A percentile compares a stretch with the other conserved stretches of the same genome.
Evolutionary conservation across 2,888 invertebrate genomes (phyloP).

Genomic region (Automeris io): DNA sequence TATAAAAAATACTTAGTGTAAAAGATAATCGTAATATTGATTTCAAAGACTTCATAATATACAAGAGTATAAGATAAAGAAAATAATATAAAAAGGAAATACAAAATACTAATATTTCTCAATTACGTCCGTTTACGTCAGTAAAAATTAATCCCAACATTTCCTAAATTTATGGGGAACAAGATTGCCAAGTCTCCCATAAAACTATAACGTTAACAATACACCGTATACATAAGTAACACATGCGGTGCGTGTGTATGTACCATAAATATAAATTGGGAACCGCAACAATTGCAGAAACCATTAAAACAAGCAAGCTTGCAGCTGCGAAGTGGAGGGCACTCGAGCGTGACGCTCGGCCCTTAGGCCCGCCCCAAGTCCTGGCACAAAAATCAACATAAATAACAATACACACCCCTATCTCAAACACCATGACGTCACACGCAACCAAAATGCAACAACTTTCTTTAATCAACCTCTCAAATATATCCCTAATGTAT

Average conservation of each 20-base stretch:
- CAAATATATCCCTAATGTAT: constrained; percentile 19
- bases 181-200: constrained; percentile 53
- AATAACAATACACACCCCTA: constrained; percentile 77
- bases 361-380: constrained; percentile 63
- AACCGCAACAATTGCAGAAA: constrained; percentile 55
- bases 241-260: constrained; percentile 42
- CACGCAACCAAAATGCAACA: constrained; percentile 22
- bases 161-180: constrained; percentile 20
- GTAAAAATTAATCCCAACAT: constrained; percentile 22
- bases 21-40: no score
- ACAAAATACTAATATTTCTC: no score
- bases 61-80: no score
- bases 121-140: no score
- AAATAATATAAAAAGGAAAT: no score
- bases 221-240: constrained; percentile 25
- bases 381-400: constrained; percentile 74
- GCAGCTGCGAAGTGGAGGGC: constrained; percentile 61
- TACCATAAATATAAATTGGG: constrained; percentile 45
- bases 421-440: constrained; percentile 62
- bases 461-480: constrained; percentile 16
- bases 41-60: no score
- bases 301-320: constrained; percentile 69
- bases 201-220: constrained; percentile 31
- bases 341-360: constrained; percentile 62
- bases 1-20: no score